These are phyloP conservation scores for Drymonia ruficornis DNA, from an alignment of 2,888 invertebrate species.

Conservation along the genomic window DNA sequence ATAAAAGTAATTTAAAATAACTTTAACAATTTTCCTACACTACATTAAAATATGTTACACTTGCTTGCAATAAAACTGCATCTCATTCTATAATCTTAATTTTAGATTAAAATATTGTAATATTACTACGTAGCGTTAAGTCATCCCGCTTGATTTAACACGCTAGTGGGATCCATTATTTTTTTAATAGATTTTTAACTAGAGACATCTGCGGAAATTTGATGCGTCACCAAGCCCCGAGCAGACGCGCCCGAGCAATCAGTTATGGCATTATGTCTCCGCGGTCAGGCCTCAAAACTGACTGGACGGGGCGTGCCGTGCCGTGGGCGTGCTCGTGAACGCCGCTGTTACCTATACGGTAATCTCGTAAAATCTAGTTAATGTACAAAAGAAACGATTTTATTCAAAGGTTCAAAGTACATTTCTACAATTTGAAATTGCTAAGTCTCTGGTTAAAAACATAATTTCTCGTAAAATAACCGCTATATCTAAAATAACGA, in stretches of 20 bases:
- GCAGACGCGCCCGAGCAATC: no score
- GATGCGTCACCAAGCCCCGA: no score
- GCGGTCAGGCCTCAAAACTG: no score
- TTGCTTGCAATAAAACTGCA: slow-evolving; percentile 24
- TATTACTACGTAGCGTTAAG: not conserved
- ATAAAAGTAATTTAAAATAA: slow-evolving; percentile 43
- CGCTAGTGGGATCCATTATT: slow-evolving; percentile 20
- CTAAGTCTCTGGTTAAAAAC: not conserved
- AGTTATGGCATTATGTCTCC: no score
- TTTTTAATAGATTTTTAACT: slow-evolving; percentile 23
- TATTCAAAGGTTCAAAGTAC: no score
- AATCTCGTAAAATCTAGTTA: no score
- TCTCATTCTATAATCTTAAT: slow-evolving; percentile 13
- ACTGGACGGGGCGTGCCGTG: no score
- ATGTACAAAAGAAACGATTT: no score
- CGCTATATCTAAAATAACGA: not conserved
- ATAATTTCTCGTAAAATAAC: not conserved
- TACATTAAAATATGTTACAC: slow-evolving; percentile 10
- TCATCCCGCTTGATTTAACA: slow-evolving; percentile 24
- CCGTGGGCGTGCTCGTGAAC: no score
- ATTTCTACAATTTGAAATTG: no score
- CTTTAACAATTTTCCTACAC: slow-evolving; percentile 22
- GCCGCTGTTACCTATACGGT: no score
- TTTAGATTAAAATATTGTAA: slow-evolving; percentile 16
- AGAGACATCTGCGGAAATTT: slow-evolving; percentile 24